Percentiles rank a stretch among this genome's conserved stretches.
These are phyloP conservation scores for Chrysolina americana DNA, from an alignment of 2,888 invertebrate genomes.

Conservation along the genomic window DNA sequence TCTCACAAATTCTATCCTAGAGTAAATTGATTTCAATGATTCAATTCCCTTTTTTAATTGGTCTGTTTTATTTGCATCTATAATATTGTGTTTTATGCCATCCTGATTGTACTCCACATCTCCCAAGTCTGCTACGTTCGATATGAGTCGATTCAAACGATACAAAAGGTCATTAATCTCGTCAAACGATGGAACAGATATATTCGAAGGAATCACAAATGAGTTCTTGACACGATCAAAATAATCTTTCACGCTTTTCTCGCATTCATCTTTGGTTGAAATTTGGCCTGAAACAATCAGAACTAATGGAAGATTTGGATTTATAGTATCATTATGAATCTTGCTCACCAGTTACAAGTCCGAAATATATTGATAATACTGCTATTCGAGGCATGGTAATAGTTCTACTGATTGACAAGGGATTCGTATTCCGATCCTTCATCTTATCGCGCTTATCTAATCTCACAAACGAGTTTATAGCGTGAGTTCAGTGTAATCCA, in stretches of 20 bases:
- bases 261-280: background rate
- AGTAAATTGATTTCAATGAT: constrained; percentile 1
- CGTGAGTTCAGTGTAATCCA: background rate
- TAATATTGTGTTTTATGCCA: background rate
- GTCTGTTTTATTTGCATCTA: background rate
- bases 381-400: background rate
- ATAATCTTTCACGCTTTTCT: background rate
- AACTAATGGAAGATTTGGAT: background rate
- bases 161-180: background rate
- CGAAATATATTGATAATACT: background rate
- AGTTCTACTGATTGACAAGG: background rate
- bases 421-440: background rate
- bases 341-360: background rate
- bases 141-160: background rate
- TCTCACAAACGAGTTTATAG: background rate
- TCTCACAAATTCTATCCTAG: background rate
- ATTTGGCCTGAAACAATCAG: background rate
- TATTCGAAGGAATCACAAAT: constrained; percentile 14
- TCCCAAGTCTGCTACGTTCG: background rate
- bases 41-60: constrained; percentile 4
- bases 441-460: background rate
- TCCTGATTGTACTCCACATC: background rate
- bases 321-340: background rate
- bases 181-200: background rate
- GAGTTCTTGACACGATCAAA: background rate